Evolutionary conservation across 2,888 invertebrate genomes (phyloP), one percentile per base, ranked within the genome.

Genomic region (Ditula angustiorana): DNA sequence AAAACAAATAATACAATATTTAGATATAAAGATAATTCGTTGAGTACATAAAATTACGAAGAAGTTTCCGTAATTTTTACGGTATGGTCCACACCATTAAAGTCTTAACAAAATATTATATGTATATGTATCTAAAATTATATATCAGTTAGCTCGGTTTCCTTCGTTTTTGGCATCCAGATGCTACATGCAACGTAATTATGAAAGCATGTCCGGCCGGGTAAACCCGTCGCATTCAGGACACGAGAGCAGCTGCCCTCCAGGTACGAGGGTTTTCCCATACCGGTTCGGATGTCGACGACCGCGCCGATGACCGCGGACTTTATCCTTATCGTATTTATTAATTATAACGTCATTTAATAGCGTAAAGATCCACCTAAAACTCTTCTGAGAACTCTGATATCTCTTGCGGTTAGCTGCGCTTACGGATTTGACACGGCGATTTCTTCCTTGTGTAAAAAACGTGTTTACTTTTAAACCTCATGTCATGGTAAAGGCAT

Each of bases 281-380:
- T 0, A 19, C 19, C 41, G n/a, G 16, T 41, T 19, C 1, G 3
- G 8, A 2, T 10, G 41, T 8, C 19, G 41, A 41, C 19, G 41
- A 19, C 41, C n/a, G 2, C 16, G 41, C n/a, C 19, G 41, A 41
- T 41, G 41, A 19, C 41, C 35, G n/a, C n/a, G 5, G 41, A 7
- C 41, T 8, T 41, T 41, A 41, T 41, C 41, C 41, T 41, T 41
- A 19, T 19, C 16, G 41, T 41, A 41, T 41, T 41, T 41, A 41
- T 41, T 41, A 19, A 41, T 19, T 41, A 41, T 41, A 19, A 16
- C 41, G 19, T 10, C 16, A 41, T 41, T 41, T 19, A 41, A 41
- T 41, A 41, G 19, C 19, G 41, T 41, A 41, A 41, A 16, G 2
- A 41, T 41, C 19, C 8, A 10, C 19, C 19, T 19, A 10, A 41